phyloP scores from a whole-genome alignment of 2,888 invertebrate species.

The Stratiomys singularior region DNA sequence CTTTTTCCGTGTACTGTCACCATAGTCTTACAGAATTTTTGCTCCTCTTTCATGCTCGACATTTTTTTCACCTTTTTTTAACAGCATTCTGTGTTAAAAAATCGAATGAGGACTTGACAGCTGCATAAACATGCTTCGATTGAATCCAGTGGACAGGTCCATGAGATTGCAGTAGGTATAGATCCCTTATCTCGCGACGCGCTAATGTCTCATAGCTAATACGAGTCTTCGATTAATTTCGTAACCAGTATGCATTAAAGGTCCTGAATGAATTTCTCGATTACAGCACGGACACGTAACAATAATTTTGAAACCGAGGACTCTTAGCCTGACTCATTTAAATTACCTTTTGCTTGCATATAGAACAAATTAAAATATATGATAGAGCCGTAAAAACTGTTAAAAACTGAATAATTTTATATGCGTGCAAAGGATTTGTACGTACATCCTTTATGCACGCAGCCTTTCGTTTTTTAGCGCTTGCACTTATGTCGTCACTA shows the following conservation, averaged over 20 bases:
- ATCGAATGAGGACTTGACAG: not conserved
- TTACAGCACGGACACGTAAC: not conserved
- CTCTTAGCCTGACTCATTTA: not conserved
- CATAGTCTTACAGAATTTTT: not conserved
- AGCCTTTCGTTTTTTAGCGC: too few species aligned
- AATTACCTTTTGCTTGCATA: constrained; percentile 3
- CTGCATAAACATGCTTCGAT: not conserved
- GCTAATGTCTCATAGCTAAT: constrained; percentile 18
- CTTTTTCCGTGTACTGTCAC: not conserved
- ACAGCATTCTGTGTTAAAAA: not conserved
- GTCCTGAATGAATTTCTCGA: constrained; percentile 10
- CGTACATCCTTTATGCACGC: too few species aligned
- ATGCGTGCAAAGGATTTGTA: too few species aligned
- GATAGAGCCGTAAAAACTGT: too few species aligned
- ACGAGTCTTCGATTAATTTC: constrained; percentile 30
- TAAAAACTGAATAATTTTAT: too few species aligned
- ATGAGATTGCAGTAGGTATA: not conserved
- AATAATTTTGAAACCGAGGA: not conserved
- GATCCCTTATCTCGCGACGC: not conserved
- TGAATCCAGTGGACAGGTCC: too few species aligned
- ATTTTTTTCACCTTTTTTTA: not conserved
- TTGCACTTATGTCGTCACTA: too few species aligned
- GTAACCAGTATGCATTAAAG: constrained; percentile 15
- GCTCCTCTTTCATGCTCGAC: too few species aligned
- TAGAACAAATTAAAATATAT: too few species aligned